phyloP scores from a whole-genome alignment of 92 coral and sea anemone species.

The Nematostella vectensis region DNA sequence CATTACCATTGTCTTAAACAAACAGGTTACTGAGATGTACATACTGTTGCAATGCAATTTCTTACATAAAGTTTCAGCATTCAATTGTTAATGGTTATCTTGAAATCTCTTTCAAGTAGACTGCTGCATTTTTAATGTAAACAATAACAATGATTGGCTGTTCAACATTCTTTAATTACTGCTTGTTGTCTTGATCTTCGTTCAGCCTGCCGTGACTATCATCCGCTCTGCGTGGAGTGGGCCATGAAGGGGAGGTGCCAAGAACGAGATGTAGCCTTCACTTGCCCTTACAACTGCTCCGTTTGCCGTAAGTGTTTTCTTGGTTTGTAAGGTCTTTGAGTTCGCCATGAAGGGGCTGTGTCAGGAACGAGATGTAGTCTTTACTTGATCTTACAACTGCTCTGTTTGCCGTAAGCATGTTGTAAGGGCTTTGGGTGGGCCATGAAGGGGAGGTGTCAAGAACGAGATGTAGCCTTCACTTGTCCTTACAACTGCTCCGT shows the following conservation, averaged over 20 bases:
- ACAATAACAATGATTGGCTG: too few species aligned
- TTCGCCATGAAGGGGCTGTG: neutral
- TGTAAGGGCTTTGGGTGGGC: too few species aligned
- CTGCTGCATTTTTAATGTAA: too few species aligned
- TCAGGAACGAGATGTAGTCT: neutral
- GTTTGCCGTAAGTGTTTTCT: neutral
- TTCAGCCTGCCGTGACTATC: neutral
- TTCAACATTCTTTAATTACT: too few species aligned
- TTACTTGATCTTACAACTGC: neutral
- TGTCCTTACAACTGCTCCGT: slow-evolving; percentile 1
- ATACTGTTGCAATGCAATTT: too few species aligned
- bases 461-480: neutral
- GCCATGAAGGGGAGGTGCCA: neutral
- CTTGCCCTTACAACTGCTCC: slow-evolving; percentile 1
- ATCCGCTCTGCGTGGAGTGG: neutral
- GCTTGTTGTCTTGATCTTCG: too few species aligned
- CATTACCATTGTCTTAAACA: too few species aligned
- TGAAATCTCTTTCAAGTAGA: too few species aligned
- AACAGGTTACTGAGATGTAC: too few species aligned
- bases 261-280: neutral
- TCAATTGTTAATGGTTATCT: too few species aligned
- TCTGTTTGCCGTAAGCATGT: neutral
- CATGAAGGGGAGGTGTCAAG: neutral
- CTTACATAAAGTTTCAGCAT: too few species aligned
- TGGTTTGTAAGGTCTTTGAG: neutral